These are phyloP conservation scores for Acromyrmex heyeri DNA, from an alignment of 1,140 invertebrate species.

Conservation along the genomic window DNA sequence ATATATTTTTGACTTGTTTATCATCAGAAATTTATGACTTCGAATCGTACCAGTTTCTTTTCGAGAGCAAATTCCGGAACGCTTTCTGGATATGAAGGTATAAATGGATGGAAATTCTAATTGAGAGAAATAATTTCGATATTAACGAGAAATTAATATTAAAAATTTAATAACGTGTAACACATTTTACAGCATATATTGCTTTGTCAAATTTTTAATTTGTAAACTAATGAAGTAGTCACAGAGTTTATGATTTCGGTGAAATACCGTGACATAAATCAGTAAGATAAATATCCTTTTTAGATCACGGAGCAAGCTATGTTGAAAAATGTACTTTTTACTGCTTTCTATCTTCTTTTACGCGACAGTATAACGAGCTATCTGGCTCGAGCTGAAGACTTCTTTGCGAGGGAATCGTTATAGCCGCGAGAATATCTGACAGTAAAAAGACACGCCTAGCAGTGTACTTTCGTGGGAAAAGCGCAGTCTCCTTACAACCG, in stretches of 20 bases:
- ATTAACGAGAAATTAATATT: conserved; percentile 3
- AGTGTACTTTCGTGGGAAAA: conserved; percentile 64
- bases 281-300: conserved; percentile 31
- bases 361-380: conserved; percentile 38
- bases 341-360: conserved; percentile 10
- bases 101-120: neutral
- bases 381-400: conserved; percentile 38
- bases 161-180: conserved; percentile 12
- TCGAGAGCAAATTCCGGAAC: neutral
- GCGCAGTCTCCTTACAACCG: conserved; percentile 46
- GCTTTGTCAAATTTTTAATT: neutral
- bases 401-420: conserved; percentile 53
- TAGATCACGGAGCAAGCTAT: neutral
- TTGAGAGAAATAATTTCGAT: neutral
- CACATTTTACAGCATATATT: neutral
- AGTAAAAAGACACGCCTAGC: conserved; percentile 55
- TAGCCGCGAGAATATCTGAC: conserved; percentile 54
- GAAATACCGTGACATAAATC: neutral
- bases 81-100: neutral
- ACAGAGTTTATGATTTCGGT: neutral
- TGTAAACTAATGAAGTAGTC: neutral
- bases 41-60: conserved; percentile 28
- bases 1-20: neutral
- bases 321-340: conserved; percentile 39
- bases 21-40: neutral